A percentile compares a stretch with the other conserved stretches of the same genome.
phyloP scores from a whole-genome alignment of 35 echinoderm and acorn worm genomes.

The Diadema setosum region DNA sequence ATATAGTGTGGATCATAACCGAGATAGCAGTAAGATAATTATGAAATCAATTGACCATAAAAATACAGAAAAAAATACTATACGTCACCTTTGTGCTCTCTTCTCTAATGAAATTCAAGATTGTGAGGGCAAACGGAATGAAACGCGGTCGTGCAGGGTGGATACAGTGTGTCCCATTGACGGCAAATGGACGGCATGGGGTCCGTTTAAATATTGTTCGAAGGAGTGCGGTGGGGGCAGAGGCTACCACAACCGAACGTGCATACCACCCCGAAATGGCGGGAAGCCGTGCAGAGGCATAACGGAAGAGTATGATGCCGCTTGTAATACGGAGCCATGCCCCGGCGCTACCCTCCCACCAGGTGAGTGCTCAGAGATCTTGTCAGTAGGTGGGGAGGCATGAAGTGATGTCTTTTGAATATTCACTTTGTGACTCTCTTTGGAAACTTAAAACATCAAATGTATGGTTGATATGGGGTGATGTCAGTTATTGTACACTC shows the following conservation, averaged over 20 bases:
- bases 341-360: constrained; percentile 10
- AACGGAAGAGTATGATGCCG: neutral
- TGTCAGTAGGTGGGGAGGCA: no score
- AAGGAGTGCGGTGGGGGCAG: constrained; percentile 13
- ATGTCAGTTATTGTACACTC: no score
- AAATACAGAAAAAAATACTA: no score
- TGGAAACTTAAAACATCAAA: no score
- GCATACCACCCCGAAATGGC: constrained; percentile 3
- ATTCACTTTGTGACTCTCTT: no score
- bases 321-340: constrained; percentile 10
- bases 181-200: constrained; percentile 21
- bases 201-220: neutral
- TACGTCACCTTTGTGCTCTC: no score
- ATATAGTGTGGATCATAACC: no score
- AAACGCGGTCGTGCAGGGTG: neutral
- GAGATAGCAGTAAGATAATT: no score
- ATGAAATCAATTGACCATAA: no score
- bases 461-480: no score
- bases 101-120: no score
- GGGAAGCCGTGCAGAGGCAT: neutral
- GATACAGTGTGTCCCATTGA: neutral
- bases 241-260: neutral
- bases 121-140: neutral
- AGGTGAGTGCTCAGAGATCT: neutral
- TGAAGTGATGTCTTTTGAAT: no score